Evolutionary conservation across 23 tunicate genomes (phyloP), one percentile per base, ranked within the genome.

Genomic region (Halocynthia roretzi): DNA sequence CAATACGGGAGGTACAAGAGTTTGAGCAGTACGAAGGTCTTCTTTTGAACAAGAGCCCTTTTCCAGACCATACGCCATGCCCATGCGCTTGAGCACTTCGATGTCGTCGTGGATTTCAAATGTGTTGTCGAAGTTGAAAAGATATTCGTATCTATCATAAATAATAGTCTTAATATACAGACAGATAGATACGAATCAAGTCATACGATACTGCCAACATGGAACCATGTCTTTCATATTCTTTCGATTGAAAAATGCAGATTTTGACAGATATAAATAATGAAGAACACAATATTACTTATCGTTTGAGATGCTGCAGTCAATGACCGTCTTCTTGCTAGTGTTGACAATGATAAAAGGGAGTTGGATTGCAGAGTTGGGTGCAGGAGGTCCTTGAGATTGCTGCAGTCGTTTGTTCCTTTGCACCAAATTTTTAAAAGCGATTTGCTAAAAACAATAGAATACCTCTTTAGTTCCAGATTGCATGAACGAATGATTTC

Each of bases 101-200:
- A 96, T 92, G 69, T 96, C 99, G 80, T 96, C 99, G 77, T 96
- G 99, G 8, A 96, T 92, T 63, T 96, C 99, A 80, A 96, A 96
- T 10, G 91, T 85, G 53, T 96, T 87, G 76, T 87, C 85, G 76
- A 96, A 96, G 76, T 96, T 96, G 75, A 96, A 85, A 74, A 90
- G 87, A 63, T 96, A 96, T 71, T 96, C 99, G 76, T 92, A 86
- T 68, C 98, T 90, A 74, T 31, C 44, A 31, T 31, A 31, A 31
- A 31, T 31, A 31, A 31, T 31, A 31, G 44, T 31, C 44, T 31
- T 31, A 1, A 31, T 31, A 31, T 31, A 31, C 44, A 31, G 44
- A 31, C 11, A 49, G 51, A 66, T 23, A 66, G 65, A 48, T 21
- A 14, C 7, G 10, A 69, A 7, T 69, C 51, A 7, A 0, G 18